A percentile compares a stretch with the other conserved stretches of the same genome.
phyloP scores from a whole-genome alignment of 2,888 invertebrate genomes.

The Coremacera marginata region DNA sequence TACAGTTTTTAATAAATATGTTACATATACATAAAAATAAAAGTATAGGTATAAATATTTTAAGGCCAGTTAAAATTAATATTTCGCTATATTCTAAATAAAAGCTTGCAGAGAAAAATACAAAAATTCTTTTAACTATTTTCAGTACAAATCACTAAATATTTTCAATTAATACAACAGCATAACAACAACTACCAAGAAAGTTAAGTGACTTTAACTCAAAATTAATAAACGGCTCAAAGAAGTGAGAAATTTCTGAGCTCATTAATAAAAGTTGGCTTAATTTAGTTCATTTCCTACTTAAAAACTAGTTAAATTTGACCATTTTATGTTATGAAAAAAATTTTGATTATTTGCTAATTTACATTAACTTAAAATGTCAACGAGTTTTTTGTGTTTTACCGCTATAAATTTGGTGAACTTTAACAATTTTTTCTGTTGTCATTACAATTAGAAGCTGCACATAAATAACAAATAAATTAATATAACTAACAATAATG shows the following conservation, averaged over 20 bases:
- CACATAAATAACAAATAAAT: conserved; percentile 9
- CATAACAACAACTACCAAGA: background rate
- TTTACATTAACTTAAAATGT: background rate
- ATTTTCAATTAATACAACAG: background rate
- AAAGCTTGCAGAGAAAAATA: no score
- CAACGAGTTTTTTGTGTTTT: background rate
- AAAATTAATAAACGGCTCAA: background rate
- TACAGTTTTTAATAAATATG: no score
- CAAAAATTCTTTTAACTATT: no score
- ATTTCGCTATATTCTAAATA: no score
- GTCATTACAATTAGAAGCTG: background rate
- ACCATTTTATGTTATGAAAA: background rate
- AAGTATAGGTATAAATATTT: no score
- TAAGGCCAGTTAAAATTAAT: no score
- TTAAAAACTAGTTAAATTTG: conserved; percentile 40
- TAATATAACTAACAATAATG: background rate
- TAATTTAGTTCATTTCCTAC: conserved; percentile 46
- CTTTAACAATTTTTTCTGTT: background rate
- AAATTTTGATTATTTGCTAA: background rate
- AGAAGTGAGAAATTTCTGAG: background rate
- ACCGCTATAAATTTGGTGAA: no score
- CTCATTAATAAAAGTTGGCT: background rate
- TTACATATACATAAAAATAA: no score
- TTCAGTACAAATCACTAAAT: no score
- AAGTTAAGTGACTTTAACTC: background rate